Conservation (phyloP, 92 coral and sea anemone genomes). For the Micromussa lordhowensis region DNA sequence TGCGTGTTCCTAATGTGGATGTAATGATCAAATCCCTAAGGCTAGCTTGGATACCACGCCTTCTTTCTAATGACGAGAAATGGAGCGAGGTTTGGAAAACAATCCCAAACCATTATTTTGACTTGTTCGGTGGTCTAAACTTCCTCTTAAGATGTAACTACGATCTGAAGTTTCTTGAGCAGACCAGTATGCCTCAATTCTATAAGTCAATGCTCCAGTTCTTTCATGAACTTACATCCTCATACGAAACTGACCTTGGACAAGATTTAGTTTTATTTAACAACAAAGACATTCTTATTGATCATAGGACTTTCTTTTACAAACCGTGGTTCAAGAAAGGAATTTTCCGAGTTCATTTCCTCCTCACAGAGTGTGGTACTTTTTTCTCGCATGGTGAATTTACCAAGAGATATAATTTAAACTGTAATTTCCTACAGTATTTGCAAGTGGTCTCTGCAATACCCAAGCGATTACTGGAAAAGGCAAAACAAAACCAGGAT, state of each 20-base stretch:
- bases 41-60: slow-evolving; percentile 13
- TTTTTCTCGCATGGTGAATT: slow-evolving; percentile 11
- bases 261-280: slow-evolving; percentile 11
- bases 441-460: no score
- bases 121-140: neutral
- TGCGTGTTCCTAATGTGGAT: no score
- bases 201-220: no score
- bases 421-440: no score
- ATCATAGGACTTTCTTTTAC: slow-evolving; percentile 14
- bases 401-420: neutral
- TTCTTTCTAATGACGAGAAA: neutral
- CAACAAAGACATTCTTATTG: slow-evolving; percentile 2
- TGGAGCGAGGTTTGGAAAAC: neutral
- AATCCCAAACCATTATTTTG: slow-evolving; percentile 10
- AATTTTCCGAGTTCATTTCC: neutral
- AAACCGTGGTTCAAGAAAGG: slow-evolving; percentile 2
- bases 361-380: neutral
- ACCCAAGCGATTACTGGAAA: no score
- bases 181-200: no score
- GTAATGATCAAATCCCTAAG: neutral
- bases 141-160: no score
- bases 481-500: no score
- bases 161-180: no score
- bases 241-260: slow-evolving; percentile 18
- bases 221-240: neutral